Evolutionary conservation across 1,140 invertebrate genomes (phyloP).

Genomic region (Zeugodacus cucurbitae): DNA sequence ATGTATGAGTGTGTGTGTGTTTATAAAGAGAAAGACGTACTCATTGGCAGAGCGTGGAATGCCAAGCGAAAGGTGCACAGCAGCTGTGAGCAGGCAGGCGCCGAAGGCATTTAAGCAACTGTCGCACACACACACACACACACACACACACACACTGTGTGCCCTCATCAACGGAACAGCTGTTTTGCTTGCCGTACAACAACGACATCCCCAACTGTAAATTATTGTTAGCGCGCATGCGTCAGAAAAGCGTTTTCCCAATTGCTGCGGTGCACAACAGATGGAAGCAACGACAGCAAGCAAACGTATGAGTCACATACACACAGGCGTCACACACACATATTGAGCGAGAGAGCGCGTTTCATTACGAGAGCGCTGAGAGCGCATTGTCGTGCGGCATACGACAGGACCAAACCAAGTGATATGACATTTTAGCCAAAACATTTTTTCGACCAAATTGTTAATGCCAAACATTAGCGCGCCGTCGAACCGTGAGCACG

Average conservation of each 20-base stretch:
- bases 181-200: background rate
- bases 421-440: background rate
- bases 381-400: too few relatives aligned
- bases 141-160: background rate
- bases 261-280: background rate
- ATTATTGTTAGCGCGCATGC: background rate
- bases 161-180: slow-evolving; percentile 14
- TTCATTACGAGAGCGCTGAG: background rate
- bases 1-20: background rate
- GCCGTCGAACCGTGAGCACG: background rate
- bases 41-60: background rate
- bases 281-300: background rate
- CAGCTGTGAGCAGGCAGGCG: slow-evolving; percentile 13
- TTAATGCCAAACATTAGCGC: background rate
- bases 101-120: slow-evolving; percentile 17
- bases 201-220: background rate
- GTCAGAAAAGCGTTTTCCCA: background rate
- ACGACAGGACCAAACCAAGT: background rate
- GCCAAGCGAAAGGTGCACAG: slow-evolving; percentile 23
- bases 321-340: background rate
- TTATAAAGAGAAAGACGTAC: background rate
- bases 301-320: background rate
- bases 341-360: background rate
- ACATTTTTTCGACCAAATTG: background rate
- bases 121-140: slow-evolving; percentile 8